Percentiles rank a stretch among this genome's conserved stretches.
Conservation (phyloP, 2,888 invertebrate genomes). For the Epiperipatus broadwayi region DNA sequence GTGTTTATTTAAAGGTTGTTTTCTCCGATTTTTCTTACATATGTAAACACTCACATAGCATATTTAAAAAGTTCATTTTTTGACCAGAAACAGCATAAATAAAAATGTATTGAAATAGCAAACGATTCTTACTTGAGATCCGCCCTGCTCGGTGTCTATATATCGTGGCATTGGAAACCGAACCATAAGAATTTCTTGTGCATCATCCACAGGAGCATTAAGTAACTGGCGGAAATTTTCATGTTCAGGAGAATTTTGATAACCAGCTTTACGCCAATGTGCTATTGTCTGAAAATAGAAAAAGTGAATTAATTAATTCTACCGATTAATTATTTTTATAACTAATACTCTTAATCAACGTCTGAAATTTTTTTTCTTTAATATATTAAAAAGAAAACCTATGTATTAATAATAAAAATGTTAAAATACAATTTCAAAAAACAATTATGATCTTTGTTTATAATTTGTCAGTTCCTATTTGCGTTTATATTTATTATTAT, state of each 20-base stretch:
- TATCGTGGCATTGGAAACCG: constrained; percentile 97
- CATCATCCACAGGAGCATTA: constrained; percentile 89
- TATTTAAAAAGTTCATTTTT: background rate
- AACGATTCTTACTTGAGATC: constrained; percentile 56
- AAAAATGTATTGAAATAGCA: constrained; percentile 1
- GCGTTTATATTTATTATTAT: too few species aligned
- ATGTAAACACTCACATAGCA: too few species aligned
- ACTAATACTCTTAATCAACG: too few species aligned
- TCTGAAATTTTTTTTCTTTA: too few species aligned
- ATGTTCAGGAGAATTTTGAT: constrained; percentile 91
- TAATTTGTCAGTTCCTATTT: too few species aligned
- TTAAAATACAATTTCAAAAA: too few species aligned
- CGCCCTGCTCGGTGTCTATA: constrained; percentile 97
- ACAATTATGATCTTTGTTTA: too few species aligned
- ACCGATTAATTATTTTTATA: too few species aligned
- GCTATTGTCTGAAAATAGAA: constrained; percentile 58
- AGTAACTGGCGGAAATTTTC: constrained; percentile 90
- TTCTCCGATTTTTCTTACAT: too few species aligned
- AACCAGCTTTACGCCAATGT: constrained; percentile 84
- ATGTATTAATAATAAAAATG: too few species aligned
- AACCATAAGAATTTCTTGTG: constrained; percentile 82
- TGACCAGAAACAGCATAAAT: background rate
- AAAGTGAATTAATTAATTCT: constrained; percentile 11
- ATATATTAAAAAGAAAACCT: too few species aligned
- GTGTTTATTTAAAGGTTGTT: too few species aligned